Evolutionary conservation across 2,113 vertebrate species (phyloP).

Genomic region (Guaruba guarouba): DNA sequence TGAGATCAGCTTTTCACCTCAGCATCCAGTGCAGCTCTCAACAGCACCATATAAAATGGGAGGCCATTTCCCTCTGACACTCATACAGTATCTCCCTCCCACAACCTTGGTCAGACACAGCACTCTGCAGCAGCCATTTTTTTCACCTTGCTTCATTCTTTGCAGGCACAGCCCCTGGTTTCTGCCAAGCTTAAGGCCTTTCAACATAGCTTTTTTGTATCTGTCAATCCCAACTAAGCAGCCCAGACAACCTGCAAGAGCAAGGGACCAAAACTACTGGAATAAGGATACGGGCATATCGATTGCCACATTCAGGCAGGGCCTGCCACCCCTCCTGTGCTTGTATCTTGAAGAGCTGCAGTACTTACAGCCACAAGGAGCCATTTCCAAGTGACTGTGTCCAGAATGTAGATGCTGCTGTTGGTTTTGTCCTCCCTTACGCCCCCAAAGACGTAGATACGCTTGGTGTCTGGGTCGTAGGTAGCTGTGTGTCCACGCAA

Average conservation of each 20-base stretch:
- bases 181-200: not conserved
- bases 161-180: not conserved
- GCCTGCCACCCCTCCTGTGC: not conserved
- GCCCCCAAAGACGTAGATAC: conserved; percentile 84
- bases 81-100: not conserved
- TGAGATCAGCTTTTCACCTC: not conserved
- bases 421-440: conserved; percentile 74
- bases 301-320: not conserved
- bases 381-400: conserved; percentile 89
- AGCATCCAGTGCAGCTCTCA: not conserved
- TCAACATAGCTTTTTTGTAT: not conserved
- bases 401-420: conserved; percentile 79
- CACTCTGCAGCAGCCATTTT: not conserved
- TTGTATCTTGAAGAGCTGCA: not conserved
- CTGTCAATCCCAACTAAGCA: not conserved
- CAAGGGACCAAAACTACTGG: not conserved
- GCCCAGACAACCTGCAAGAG: not conserved
- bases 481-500: conserved; percentile 83
- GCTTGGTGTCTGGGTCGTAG: conserved; percentile 83
- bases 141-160: not conserved
- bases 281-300: accelerated
- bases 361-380: conserved; percentile 80
- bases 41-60: not conserved
- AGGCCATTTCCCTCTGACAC: not conserved
- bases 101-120: not conserved